A percentile compares a stretch with the other conserved stretches of the same genome.
Conservation (phyloP, 2,797 vertebrate genomes). For the Parotocinclus haroldoi region DNA sequence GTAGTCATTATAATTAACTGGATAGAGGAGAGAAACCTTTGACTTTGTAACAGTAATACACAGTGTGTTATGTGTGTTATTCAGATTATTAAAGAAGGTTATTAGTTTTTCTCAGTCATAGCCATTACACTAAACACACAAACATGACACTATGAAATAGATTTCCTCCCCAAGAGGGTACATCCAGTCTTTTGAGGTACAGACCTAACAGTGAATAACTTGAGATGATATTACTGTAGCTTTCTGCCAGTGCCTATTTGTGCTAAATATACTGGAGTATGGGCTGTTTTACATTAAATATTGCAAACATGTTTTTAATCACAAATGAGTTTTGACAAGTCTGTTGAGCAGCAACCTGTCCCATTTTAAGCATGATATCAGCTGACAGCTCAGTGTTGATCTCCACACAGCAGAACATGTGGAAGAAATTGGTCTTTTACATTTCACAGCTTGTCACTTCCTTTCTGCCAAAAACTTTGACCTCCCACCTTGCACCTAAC, state of each 20-base stretch:
- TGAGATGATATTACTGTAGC: conserved; percentile 43
- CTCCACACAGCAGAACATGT: conserved; percentile 89
- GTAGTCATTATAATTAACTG: no score
- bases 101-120: no score
- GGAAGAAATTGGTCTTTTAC: conserved; percentile 99
- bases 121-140: no score
- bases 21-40: no score
- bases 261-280: conserved; percentile 69
- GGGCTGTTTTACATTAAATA: conserved; percentile 85
- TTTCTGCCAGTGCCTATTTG: conserved; percentile 71
- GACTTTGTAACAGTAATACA: no score
- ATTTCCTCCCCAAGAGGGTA: no score
- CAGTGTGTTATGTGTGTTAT: no score
- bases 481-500: conserved; percentile 88
- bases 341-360: conserved; percentile 82
- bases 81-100: no score
- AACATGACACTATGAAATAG: no score
- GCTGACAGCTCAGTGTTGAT: conserved; percentile 86
- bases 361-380: conserved; percentile 83
- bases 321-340: conserved; percentile 93
- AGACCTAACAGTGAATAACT: no score
- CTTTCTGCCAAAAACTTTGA: conserved; percentile 90
- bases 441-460: conserved; percentile 99
- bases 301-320: conserved; percentile 83
- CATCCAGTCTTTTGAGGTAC: no score